These are phyloP conservation scores for Protobothrops flavoviridis DNA, from an alignment of 2,113 vertebrate species.

Conservation along the genomic window DNA sequence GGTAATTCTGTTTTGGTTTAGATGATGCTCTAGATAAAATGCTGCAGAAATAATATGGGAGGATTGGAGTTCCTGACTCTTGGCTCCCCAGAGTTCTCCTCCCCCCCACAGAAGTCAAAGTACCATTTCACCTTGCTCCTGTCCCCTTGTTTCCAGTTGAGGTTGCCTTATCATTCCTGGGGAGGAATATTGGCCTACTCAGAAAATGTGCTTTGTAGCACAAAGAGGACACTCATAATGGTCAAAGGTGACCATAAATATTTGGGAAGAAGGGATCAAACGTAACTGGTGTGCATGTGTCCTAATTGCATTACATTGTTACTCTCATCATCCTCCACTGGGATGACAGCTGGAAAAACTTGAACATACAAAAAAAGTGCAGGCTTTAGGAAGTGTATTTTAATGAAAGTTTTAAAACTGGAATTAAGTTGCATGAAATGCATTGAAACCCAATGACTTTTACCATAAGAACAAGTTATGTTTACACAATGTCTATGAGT, in stretches of 20 bases:
- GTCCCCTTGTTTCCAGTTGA: background rate
- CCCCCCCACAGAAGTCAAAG: background rate
- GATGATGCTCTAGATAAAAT: background rate
- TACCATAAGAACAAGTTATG: background rate
- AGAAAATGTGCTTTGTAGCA: background rate
- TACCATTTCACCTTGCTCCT: background rate
- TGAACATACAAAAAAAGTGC: background rate
- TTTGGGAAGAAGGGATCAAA: background rate
- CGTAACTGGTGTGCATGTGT: background rate
- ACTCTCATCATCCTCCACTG: background rate
- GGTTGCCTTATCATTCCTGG: background rate
- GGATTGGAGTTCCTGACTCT: background rate
- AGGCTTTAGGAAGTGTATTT: background rate
- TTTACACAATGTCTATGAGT: background rate
- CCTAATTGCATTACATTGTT: background rate
- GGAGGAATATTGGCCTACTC: background rate
- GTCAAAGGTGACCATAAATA: background rate
- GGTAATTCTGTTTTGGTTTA: background rate
- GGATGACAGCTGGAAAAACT: background rate
- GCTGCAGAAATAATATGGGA: background rate
- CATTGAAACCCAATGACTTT: background rate
- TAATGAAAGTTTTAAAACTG: background rate
- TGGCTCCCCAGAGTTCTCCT: background rate
- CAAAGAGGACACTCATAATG: background rate
- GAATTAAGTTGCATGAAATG: background rate